A percentile compares a stretch with the other conserved stretches of the same genome.
Evolutionary conservation across 2,888 invertebrate species (phyloP).

Genomic region (Scaptomyza parva): DNA sequence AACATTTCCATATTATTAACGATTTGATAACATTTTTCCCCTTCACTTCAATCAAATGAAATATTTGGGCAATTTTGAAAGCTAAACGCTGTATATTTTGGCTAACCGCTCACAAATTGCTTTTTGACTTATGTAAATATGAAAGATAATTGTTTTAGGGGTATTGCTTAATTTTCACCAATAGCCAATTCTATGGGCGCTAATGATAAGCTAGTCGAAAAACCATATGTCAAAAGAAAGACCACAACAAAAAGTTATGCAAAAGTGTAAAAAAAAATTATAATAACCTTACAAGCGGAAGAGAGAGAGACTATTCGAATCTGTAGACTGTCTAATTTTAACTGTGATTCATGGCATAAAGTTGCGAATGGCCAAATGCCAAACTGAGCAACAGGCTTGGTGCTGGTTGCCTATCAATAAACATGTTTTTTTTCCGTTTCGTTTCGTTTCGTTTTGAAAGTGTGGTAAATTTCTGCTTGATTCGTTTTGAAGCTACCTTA

Average conservation of each 20-base stretch:
- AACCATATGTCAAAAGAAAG: constrained; percentile 30
- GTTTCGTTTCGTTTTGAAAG: constrained; percentile 50
- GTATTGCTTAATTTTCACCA: constrained; percentile 69
- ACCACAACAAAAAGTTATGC: constrained; percentile 58
- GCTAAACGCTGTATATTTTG: constrained; percentile 38
- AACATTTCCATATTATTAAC: constrained; percentile 47
- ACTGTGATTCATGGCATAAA: constrained; percentile 66
- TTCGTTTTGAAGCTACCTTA: constrained; percentile 25
- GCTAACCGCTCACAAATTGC: constrained; percentile 27
- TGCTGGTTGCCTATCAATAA: constrained; percentile 43
- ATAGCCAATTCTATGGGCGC: constrained; percentile 55
- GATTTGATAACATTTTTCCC: constrained; percentile 56
- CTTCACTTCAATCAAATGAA: constrained; percentile 59
- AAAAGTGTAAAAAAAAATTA: constrained; percentile 39
- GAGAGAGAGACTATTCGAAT: constrained; percentile 22
- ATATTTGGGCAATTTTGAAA: constrained; percentile 48
- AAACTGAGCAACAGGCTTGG: constrained; percentile 36
- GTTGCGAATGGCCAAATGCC: constrained; percentile 45
- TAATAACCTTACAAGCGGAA: constrained; percentile 13
- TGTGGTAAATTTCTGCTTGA: constrained; percentile 56
- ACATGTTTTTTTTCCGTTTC: constrained; percentile 49
- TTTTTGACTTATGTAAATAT: constrained; percentile 64
- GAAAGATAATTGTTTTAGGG: constrained; percentile 47
- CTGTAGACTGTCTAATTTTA: constrained; percentile 69
- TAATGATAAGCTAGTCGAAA: constrained; percentile 41